A percentile compares a stretch with the other conserved stretches of the same genome.
phyloP scores from a whole-genome alignment of 1,140 invertebrate species.

The Ips nitidus region DNA sequence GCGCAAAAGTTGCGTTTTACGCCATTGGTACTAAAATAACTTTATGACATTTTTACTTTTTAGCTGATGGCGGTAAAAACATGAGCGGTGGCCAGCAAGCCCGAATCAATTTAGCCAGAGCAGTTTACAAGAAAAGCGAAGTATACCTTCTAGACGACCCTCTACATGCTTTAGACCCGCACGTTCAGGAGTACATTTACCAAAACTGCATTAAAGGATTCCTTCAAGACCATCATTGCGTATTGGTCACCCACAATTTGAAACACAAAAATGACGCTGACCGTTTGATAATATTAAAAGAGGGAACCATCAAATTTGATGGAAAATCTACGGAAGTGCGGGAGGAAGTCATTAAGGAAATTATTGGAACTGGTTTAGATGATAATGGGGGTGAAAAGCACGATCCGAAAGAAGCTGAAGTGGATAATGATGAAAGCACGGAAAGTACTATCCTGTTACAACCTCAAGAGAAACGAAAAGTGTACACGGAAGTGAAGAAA shows the following conservation, averaged over 20 bases:
- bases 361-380: slow-evolving; percentile 29
- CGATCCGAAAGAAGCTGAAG: slow-evolving; percentile 11
- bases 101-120: slow-evolving; percentile 82
- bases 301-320: slow-evolving; percentile 31
- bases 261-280: slow-evolving; percentile 39
- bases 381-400: not conserved
- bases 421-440: slow-evolving; percentile 14
- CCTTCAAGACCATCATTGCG: slow-evolving; percentile 68
- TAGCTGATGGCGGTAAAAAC: slow-evolving; percentile 78
- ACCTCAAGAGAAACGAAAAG: slow-evolving; percentile 11
- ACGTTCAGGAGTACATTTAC: slow-evolving; percentile 79
- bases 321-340: slow-evolving; percentile 27
- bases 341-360: slow-evolving; percentile 34
- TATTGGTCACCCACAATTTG: slow-evolving; percentile 76
- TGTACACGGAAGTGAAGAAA: slow-evolving; percentile 42
- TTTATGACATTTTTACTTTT: not conserved
- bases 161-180: slow-evolving; percentile 78
- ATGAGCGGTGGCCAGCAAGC: slow-evolving; percentile 88
- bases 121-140: slow-evolving; percentile 76
- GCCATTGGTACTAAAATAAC: too few relatives aligned
- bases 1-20: too few relatives aligned
- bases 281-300: slow-evolving; percentile 35
- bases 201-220: slow-evolving; percentile 70
- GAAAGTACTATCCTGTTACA: slow-evolving; percentile 29
- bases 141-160: slow-evolving; percentile 83